Evolutionary conservation across 2,888 invertebrate genomes (phyloP).

Genomic region (Dynastes hyllus): DNA sequence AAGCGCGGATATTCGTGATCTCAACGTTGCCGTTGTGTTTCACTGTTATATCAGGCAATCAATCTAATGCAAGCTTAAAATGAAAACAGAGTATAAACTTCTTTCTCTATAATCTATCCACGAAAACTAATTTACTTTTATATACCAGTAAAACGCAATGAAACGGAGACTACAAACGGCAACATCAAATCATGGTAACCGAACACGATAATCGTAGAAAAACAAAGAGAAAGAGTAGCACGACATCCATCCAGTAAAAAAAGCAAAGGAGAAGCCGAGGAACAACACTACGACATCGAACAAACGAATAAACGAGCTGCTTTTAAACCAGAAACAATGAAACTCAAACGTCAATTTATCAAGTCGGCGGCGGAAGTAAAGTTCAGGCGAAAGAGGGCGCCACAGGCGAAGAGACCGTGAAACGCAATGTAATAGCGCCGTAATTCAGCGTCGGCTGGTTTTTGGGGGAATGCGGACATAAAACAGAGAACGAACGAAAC

Average conservation of each 20-base stretch:
- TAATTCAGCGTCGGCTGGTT: conserved; percentile 54
- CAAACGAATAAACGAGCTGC: conserved; percentile 42
- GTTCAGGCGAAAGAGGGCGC: conserved; percentile 35
- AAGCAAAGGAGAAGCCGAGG: neutral
- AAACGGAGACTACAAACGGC: conserved; percentile 1
- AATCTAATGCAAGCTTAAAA: too few relatives aligned
- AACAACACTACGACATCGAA: conserved; percentile 33
- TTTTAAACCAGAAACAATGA: conserved; percentile 47
- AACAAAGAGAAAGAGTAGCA: neutral
- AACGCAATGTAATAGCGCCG: conserved; percentile 35
- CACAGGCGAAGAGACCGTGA: conserved; percentile 13
- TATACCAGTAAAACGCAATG: conserved; percentile 3
- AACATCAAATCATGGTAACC: conserved; percentile 26
- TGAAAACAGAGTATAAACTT: too few relatives aligned
- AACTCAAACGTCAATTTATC: conserved; percentile 46
- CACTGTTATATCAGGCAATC: too few relatives aligned
- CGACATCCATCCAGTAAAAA: neutral
- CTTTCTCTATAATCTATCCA: too few relatives aligned
- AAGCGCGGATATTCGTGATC: too few relatives aligned
- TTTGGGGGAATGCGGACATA: conserved; percentile 53
- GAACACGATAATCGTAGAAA: conserved; percentile 17
- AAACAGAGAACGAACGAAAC: conserved; percentile 64
- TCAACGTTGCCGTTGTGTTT: neutral
- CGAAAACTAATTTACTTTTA: conserved; percentile 2
- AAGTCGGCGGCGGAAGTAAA: conserved; percentile 39